Evolutionary conservation across 2,888 invertebrate species (phyloP).

Genomic region (Troglohyphantes excavatus): DNA sequence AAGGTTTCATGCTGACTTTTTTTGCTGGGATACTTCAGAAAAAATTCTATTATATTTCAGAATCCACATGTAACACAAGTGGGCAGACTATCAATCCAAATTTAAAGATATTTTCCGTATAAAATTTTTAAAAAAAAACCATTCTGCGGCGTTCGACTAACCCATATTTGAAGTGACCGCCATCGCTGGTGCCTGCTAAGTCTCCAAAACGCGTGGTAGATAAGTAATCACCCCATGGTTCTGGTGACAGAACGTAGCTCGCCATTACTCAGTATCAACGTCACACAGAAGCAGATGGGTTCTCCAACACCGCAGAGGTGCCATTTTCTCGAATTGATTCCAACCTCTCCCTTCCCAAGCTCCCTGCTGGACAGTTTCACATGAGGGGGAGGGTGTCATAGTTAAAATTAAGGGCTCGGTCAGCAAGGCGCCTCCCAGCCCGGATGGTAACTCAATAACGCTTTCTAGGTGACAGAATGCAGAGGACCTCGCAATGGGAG

Average conservation of each 20-base stretch:
- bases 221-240: conserved; percentile 47
- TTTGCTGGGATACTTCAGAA: no score
- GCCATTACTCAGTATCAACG: conserved; percentile 73
- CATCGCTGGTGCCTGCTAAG: conserved; percentile 31
- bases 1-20: no score
- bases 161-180: not conserved
- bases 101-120: not conserved
- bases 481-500: conserved; percentile 3
- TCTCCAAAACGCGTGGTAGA: conserved; percentile 36
- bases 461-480: conserved; percentile 49
- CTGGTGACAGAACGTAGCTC: conserved; percentile 60
- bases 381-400: conserved; percentile 38
- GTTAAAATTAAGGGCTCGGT: conserved; percentile 68
- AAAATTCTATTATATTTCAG: no score
- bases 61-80: no score
- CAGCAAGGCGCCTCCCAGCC: conserved; percentile 58
- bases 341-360: conserved; percentile 46
- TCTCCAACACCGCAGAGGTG: conserved; percentile 66
- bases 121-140: no score
- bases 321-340: conserved; percentile 51
- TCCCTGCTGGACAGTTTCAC: conserved; percentile 65
- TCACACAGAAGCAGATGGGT: conserved; percentile 57
- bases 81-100: not conserved
- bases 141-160: not conserved
- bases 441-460: conserved; percentile 65